Evolutionary conservation across 64 coral and sea anemone species (phyloP).

Genomic region (Catalaphyllia jardinei): DNA sequence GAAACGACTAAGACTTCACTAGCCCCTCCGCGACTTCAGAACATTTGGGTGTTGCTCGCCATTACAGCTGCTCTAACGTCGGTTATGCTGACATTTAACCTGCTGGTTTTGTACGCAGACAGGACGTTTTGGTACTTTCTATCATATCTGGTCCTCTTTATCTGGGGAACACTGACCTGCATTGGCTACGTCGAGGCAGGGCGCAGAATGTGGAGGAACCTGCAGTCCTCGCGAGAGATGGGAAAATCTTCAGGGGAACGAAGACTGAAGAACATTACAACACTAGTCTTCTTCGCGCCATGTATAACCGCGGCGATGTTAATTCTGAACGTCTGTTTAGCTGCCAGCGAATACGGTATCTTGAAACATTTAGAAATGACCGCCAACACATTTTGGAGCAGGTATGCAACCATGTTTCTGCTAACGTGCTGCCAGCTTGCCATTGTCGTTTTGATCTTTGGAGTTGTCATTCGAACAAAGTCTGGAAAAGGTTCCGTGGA

Average conservation of each 20-base stretch:
- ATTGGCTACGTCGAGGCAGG: slow-evolving; percentile 18
- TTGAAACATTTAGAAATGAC: neutral
- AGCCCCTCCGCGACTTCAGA: slow-evolving; percentile 4
- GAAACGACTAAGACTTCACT: slow-evolving; percentile 33
- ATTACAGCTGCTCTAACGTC: neutral
- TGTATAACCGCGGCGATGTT: neutral
- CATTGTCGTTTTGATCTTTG: slow-evolving; percentile 24
- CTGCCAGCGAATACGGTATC: slow-evolving; percentile 7
- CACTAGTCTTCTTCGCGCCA: neutral
- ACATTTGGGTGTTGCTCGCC: neutral
- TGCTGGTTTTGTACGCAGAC: neutral
- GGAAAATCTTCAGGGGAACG: neutral
- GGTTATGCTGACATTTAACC: slow-evolving; percentile 4
- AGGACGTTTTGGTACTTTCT: slow-evolving; percentile 3
- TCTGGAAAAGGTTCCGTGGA: neutral
- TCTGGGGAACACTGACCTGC: slow-evolving; percentile 10
- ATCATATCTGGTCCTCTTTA: neutral
- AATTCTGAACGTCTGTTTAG: slow-evolving; percentile 1
- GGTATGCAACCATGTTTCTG: neutral
- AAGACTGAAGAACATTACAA: slow-evolving; percentile 1
- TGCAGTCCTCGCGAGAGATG: slow-evolving; percentile 27
- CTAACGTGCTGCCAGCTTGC: neutral
- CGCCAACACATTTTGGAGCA: neutral
- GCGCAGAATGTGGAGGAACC: slow-evolving; percentile 19
- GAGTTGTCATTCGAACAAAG: slow-evolving; percentile 6